Conservation (phyloP, 1,140 invertebrate species). For the Battus philenor region DNA sequence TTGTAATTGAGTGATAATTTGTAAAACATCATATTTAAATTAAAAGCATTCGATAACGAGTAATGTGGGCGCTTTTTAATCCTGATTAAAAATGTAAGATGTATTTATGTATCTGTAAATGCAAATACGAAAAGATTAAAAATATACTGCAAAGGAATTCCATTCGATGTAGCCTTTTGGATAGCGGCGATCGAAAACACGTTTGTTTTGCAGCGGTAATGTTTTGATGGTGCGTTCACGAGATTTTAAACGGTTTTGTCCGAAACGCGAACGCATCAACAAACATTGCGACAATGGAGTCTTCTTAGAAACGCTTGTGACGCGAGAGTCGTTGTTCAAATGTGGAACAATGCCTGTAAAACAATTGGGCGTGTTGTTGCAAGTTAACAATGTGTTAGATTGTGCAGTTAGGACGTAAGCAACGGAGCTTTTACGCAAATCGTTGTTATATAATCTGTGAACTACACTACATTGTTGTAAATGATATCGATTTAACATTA, state of each 20-base stretch:
- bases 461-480: not conserved
- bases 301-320: constrained; percentile 63
- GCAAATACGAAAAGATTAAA: not conserved
- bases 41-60: not conserved
- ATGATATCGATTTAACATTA: too few species aligned
- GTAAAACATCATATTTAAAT: not conserved
- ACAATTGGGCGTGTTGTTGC: constrained; percentile 60
- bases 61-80: too few species aligned
- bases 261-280: constrained; percentile 47
- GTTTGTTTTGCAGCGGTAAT: constrained; percentile 46
- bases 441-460: constrained; percentile 5
- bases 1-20: not conserved
- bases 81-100: too few species aligned
- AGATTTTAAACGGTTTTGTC: constrained; percentile 58
- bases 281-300: constrained; percentile 66
- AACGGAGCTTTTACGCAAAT: constrained; percentile 33
- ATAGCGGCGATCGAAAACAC: constrained; percentile 38
- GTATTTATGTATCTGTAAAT: not conserved
- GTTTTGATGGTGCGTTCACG: constrained; percentile 52
- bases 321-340: constrained; percentile 51
- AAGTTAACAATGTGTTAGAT: constrained; percentile 51
- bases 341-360: constrained; percentile 71
- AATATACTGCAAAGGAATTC: constrained; percentile 27
- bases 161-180: too few species aligned
- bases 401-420: constrained; percentile 32